Percentiles rank a stretch among this genome's conserved stretches.
These are phyloP conservation scores for Odontomyia ornata DNA, from an alignment of 2,888 invertebrate genomes.

Conservation along the genomic window DNA sequence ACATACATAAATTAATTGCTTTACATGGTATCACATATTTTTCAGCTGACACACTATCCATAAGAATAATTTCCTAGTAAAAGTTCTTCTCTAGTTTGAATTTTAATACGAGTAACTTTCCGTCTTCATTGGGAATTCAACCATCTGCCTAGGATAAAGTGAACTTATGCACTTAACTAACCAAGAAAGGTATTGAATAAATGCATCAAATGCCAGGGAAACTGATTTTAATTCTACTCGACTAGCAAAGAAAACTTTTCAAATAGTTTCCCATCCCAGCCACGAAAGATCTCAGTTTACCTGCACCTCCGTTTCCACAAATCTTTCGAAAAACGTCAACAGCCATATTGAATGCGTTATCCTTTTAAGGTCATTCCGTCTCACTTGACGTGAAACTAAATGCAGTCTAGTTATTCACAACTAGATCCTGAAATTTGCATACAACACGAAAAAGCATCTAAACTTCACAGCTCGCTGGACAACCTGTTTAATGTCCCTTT, in stretches of 20 bases:
- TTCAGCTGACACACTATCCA: too few relatives aligned
- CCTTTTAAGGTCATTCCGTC: constrained; percentile 33
- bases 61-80: too few relatives aligned
- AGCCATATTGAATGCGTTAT: constrained; percentile 15
- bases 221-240: background rate
- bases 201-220: background rate
- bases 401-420: background rate
- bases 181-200: background rate
- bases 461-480: constrained; percentile 41
- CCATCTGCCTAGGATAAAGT: too few relatives aligned
- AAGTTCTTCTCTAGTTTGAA: too few relatives aligned
- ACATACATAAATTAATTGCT: too few relatives aligned
- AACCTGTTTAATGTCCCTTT: constrained; percentile 34
- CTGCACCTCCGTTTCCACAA: background rate
- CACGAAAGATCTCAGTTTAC: background rate
- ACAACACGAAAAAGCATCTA: constrained; percentile 38
- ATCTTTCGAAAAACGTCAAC: constrained; percentile 10
- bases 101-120: too few relatives aligned
- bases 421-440: constrained; percentile 36
- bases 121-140: too few relatives aligned
- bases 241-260: background rate
- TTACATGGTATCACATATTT: too few relatives aligned
- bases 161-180: too few relatives aligned
- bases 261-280: background rate
- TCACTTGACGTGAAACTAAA: background rate